Evolutionary conservation across 1,140 invertebrate species (phyloP).

Genomic region (Hetaerina americana): DNA sequence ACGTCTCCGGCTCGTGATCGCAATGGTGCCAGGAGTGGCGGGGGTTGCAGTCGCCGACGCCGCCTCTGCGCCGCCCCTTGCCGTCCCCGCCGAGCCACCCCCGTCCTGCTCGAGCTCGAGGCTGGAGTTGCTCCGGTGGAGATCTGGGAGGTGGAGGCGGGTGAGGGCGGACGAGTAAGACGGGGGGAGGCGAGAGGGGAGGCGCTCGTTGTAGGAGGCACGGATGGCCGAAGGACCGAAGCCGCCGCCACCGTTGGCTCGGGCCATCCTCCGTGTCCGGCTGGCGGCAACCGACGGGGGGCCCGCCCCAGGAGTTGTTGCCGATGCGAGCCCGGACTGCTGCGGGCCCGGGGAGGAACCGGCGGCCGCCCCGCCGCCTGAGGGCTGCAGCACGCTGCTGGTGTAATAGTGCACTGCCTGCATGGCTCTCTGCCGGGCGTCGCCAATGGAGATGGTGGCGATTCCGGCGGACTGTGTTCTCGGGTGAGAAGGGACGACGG

Average conservation of each 20-base stretch:
- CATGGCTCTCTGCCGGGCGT: not conserved
- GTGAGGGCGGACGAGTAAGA: not conserved
- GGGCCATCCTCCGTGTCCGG: not conserved
- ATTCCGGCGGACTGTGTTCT: not conserved
- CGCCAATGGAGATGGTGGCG: not conserved
- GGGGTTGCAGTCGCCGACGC: slow-evolving; percentile 13
- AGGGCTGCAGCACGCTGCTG: not conserved
- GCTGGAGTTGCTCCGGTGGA: slow-evolving; percentile 53
- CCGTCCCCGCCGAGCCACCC: slow-evolving; percentile 16
- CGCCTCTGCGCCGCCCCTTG: slow-evolving; percentile 1
- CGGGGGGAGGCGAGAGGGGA: slow-evolving; percentile 5
- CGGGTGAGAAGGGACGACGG: not conserved
- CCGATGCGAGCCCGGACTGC: not conserved
- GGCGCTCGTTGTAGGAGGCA: slow-evolving; percentile 21
- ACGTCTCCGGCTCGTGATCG: slow-evolving; percentile 26
- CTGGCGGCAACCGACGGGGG: not conserved
- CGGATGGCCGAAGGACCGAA: slow-evolving; percentile 19
- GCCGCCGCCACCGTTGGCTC: slow-evolving; percentile 4
- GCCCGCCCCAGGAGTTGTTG: not conserved
- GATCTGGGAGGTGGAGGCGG: not conserved
- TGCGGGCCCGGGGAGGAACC: not conserved
- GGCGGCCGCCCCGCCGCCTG: not conserved
- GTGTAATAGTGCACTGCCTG: not conserved
- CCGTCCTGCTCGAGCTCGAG: slow-evolving; percentile 45
- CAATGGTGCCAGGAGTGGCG: slow-evolving; percentile 11